Base-by-base conservation (phyloP, 2,888 invertebrate genomes). In the Trisateles emortualis region DNA sequence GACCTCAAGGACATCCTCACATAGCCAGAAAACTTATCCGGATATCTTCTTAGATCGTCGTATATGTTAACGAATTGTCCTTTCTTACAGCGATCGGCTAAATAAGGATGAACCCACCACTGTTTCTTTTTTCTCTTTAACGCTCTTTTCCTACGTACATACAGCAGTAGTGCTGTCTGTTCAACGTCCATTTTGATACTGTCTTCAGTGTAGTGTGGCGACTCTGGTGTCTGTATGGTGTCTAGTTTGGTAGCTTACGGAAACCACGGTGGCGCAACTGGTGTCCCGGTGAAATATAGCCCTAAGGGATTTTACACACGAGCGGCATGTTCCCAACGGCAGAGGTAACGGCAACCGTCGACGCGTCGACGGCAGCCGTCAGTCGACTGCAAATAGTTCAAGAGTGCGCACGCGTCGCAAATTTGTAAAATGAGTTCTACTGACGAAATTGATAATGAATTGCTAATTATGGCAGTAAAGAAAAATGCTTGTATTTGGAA, bases 21-120 rank as follows among this genome's bases (percentile, higher is more conserved):
- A 43, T 65, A 61, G 51, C 52, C 59, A 46, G 57, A 61, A n/a
- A 61, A 38, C 47, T 61, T 59, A 44, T 51, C 52, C 46, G 53
- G 56, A 32, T 64, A 61, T 64, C 57, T 58, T 59, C 61, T 44
- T 55, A 65, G 53, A 52, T 65, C 59, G 54, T 49, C 56, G 53
- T 62, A 58, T 22, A 52, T 35, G 52, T 53, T 58, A 36, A 59
- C 33, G 51, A 59, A 59, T 40, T 47, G 29, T 42, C 55, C 55
- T 35, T 43, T 55, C 47, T 46, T 48, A 49, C 52, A 47, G 45
- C 59, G 59, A 36, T 60, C 30, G 40, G 44, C 43, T 57, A 57
- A 9, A 54, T 39, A 54, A 24, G 52, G 45, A 52, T 60, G 48
- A 30, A 54, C 45, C 53, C 51, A 57, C 44, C 26, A 39, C 26